Evolutionary conservation across 2,113 vertebrate species (phyloP).

Genomic region (Mustela lutreola): DNA sequence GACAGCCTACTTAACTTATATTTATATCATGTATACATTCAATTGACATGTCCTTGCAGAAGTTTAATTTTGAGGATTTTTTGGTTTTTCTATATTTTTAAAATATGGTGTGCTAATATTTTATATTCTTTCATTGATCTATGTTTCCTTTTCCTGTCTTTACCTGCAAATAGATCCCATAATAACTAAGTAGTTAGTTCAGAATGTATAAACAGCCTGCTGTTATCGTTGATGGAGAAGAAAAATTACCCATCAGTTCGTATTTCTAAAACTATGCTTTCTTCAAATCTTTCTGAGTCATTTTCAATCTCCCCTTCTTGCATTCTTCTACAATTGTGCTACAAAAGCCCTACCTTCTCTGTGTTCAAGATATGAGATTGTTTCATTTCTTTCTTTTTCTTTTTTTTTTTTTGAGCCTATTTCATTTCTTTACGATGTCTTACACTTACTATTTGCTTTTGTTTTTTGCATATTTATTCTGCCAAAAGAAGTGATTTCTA

Average conservation of each 20-base stretch:
- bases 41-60: background rate
- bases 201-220: background rate
- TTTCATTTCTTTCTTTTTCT: background rate
- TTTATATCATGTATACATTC: background rate
- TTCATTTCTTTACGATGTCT: background rate
- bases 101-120: background rate
- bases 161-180: background rate
- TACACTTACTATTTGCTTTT: background rate
- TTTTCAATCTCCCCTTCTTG: background rate
- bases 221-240: background rate
- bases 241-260: background rate
- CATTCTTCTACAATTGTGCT: background rate
- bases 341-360: fast-evolving
- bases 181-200: background rate
- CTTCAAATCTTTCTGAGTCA: background rate
- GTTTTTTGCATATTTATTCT: background rate
- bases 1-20: background rate
- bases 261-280: background rate
- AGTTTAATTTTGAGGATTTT: background rate
- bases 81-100: background rate
- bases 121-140: background rate
- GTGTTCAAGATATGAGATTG: background rate
- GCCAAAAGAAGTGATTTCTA: background rate
- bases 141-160: background rate
- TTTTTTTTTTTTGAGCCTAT: background rate